phyloP scores from a whole-genome alignment of 2,113 vertebrate genomes.

The Cynoglossus semilaevis region DNA sequence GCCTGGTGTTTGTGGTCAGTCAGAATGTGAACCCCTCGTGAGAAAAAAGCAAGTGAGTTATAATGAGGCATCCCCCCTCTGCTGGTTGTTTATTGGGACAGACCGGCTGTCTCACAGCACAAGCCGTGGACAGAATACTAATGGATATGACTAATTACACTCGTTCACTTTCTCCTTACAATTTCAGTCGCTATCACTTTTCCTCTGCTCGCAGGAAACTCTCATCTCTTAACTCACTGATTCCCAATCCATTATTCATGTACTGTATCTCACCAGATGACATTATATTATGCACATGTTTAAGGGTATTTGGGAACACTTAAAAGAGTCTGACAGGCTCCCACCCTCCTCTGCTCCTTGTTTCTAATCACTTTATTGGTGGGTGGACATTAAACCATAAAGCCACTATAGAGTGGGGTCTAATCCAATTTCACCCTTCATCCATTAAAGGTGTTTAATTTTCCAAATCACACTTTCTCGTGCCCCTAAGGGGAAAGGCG shows the following conservation, averaged over 20 bases:
- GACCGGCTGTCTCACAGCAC: constrained; percentile 67
- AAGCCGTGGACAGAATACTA: constrained; percentile 66
- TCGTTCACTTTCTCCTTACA: constrained; percentile 20
- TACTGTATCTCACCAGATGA: neutral
- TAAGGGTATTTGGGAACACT: constrained; percentile 18
- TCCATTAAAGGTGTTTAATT: constrained; percentile 40
- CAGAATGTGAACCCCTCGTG: constrained; percentile 63
- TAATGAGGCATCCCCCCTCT: constrained; percentile 62
- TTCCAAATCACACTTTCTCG: constrained; percentile 39
- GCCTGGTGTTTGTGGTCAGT: constrained; percentile 56
- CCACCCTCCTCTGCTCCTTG: constrained; percentile 25
- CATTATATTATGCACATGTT: neutral
- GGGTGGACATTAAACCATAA: constrained; percentile 56
- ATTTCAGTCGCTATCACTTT: constrained; percentile 3
- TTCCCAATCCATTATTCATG: constrained; percentile 19
- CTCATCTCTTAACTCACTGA: constrained; percentile 5
- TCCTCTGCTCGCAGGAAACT: constrained; percentile 22
- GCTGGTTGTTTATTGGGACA: constrained; percentile 68
- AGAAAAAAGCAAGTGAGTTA: constrained; percentile 51
- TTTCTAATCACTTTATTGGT: constrained; percentile 46
- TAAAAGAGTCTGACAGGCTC: neutral
- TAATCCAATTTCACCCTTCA: constrained; percentile 57
- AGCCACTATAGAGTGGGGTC: constrained; percentile 36
- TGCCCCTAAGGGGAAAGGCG: constrained; percentile 34
- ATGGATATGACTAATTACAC: constrained; percentile 63